phyloP scores from a whole-genome alignment of 2,797 vertebrate species.

The Rachycentron canadum region DNA sequence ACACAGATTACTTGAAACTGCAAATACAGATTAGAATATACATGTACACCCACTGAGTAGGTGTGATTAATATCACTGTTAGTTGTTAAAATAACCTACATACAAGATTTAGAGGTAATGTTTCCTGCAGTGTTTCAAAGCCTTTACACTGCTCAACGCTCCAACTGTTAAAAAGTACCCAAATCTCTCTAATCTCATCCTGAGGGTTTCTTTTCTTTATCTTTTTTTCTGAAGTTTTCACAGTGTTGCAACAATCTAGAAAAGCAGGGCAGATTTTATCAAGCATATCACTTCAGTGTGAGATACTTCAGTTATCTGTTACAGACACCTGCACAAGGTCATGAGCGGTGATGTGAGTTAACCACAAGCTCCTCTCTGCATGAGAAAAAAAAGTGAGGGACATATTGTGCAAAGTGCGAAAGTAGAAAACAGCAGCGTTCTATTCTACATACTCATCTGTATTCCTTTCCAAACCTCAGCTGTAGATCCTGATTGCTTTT shows the following conservation, averaged over 20 bases:
- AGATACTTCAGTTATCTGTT: constrained; percentile 2
- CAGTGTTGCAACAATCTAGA: background rate
- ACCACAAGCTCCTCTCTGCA: background rate
- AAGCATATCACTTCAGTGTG: background rate
- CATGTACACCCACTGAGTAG: background rate
- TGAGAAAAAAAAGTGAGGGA: background rate
- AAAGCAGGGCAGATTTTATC: background rate
- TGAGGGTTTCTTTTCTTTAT: background rate
- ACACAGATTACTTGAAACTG: constrained; percentile 6
- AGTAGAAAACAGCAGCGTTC: background rate
- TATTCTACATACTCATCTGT: background rate
- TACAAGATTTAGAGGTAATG: background rate
- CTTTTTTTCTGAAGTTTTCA: background rate
- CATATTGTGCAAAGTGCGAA: background rate
- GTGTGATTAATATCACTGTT: constrained; percentile 9
- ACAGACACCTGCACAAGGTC: background rate
- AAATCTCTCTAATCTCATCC: background rate
- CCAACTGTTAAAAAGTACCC: constrained; percentile 3
- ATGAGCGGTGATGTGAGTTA: background rate
- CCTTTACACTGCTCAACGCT: constrained; percentile 2
- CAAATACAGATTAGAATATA: constrained; percentile 11
- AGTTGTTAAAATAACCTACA: background rate
- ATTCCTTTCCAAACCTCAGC: background rate
- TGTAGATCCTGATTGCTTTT: background rate
- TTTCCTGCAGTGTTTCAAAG: constrained; percentile 1